Evolutionary conservation across 2,113 vertebrate species (phyloP).

Genomic region (Pterocles burchelli): DNA sequence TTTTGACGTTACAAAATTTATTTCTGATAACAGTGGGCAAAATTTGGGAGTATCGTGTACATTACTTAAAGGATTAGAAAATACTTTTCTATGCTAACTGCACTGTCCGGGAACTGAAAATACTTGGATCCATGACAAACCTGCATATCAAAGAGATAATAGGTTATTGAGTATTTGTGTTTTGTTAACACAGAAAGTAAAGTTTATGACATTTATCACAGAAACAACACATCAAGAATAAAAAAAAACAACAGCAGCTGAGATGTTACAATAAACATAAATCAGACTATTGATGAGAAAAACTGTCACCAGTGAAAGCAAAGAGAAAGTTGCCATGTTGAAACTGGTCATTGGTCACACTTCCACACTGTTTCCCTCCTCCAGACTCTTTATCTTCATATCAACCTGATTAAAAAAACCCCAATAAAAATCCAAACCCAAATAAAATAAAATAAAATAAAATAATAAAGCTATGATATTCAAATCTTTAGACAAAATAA

Average conservation of each 20-base stretch:
- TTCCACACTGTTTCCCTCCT: background rate
- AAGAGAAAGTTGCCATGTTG: slow-evolving; percentile 20
- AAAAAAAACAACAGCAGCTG: background rate
- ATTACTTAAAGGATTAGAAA: background rate
- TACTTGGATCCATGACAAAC: background rate
- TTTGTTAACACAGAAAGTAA: background rate
- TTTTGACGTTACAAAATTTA: background rate
- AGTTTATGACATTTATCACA: background rate
- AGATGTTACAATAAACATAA: background rate
- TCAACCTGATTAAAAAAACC: background rate
- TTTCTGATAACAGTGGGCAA: background rate
- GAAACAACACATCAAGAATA: background rate
- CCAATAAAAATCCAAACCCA: background rate
- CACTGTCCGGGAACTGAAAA: background rate
- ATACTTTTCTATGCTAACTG: background rate
- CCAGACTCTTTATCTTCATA: background rate
- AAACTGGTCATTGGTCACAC: slow-evolving; percentile 28
- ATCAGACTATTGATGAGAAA: background rate
- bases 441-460: background rate
- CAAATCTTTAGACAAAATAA: background rate
- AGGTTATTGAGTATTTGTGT: background rate
- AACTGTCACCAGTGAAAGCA: background rate
- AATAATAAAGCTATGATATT: background rate
- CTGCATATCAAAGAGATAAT: background rate
- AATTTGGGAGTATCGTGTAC: background rate